Conservation (phyloP, 2,113 vertebrate species). For the Australoheros scitulus region DNA sequence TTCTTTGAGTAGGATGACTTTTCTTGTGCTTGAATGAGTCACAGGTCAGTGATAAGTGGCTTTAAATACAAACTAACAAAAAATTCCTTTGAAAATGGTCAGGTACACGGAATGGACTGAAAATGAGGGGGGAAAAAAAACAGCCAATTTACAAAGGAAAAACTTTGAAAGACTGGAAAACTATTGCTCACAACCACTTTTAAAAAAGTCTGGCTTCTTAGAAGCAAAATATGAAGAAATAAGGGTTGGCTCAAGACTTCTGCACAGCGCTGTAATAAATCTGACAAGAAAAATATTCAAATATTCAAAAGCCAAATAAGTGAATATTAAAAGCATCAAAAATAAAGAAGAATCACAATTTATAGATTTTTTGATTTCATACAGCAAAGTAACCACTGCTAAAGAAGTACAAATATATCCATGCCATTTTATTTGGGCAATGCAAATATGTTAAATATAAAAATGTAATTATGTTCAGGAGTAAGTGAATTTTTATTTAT, state of each 20-base stretch:
- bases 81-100: not conserved
- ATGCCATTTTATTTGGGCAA: not conserved
- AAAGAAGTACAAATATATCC: not conserved
- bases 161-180: no score
- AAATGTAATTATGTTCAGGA: not conserved
- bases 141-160: not conserved
- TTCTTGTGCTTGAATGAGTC: not conserved
- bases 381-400: not conserved
- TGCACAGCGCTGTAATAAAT: not conserved
- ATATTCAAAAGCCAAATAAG: not conserved
- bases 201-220: no score
- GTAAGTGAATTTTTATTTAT: not conserved
- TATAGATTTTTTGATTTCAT: not conserved
- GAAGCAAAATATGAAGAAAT: not conserved
- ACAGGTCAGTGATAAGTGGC: not conserved
- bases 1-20: not conserved
- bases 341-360: not conserved
- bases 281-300: not conserved
- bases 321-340: not conserved
- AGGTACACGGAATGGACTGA: not conserved
- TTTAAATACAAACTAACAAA: not conserved
- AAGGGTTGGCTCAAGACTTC: not conserved
- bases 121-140: not conserved
- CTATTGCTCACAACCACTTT: no score
- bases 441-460: not conserved